Evolutionary conservation across 1,140 invertebrate genomes (phyloP).

Genomic region (Choristoneura fumiferana): DNA sequence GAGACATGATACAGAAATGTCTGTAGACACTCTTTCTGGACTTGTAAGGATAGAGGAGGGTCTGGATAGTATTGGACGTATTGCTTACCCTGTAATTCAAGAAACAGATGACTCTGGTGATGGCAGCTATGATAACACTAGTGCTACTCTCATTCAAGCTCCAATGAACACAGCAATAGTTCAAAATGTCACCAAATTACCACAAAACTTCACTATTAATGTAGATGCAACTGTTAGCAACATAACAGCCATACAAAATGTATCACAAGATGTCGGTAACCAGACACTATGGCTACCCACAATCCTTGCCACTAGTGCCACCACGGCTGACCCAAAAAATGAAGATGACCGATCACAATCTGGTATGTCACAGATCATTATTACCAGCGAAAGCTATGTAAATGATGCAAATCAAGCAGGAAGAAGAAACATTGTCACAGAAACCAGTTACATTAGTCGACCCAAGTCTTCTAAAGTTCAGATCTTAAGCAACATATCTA

Average conservation of each 20-base stretch:
- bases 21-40: constrained; percentile 59
- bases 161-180: constrained; percentile 68
- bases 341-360: constrained; percentile 62
- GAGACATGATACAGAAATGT: constrained; percentile 62
- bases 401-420: constrained; percentile 51
- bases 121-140: constrained; percentile 61
- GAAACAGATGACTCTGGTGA: constrained; percentile 62
- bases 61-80: constrained; percentile 57
- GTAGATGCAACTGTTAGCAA: constrained; percentile 68
- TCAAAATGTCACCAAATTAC: constrained; percentile 71
- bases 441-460: constrained; percentile 58
- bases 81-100: constrained; percentile 64
- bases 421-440: constrained; percentile 62
- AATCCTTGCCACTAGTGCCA: constrained; percentile 59
- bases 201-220: constrained; percentile 73
- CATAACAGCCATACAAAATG: constrained; percentile 72
- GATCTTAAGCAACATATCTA: constrained; percentile 70
- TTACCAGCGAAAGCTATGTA: constrained; percentile 70
- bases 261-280: constrained; percentile 68
- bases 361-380: constrained; percentile 72
- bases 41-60: constrained; percentile 65
- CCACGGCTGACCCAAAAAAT: constrained; percentile 51
- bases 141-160: constrained; percentile 65
- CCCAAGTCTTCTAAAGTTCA: constrained; percentile 70
- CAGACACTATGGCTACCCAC: constrained; percentile 72